phyloP scores from a whole-genome alignment of 2,113 vertebrate genomes.

The Chaetorhynchus papuensis region DNA sequence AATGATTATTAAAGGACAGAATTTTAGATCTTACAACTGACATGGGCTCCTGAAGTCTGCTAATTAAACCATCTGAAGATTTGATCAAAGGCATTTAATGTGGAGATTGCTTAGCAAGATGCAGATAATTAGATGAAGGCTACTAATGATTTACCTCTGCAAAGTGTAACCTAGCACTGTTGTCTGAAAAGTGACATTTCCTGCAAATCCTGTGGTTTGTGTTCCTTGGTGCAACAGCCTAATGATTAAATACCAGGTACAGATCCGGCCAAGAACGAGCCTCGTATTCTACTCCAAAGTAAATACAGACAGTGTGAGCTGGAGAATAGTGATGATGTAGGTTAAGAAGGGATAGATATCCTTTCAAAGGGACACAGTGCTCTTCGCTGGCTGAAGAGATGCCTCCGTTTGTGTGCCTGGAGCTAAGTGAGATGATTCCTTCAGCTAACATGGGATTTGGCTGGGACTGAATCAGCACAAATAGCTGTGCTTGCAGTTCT shows the following conservation, averaged over 20 bases:
- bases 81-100: constrained; percentile 33
- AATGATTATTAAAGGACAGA: not conserved
- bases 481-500: not conserved
- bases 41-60: constrained; percentile 1
- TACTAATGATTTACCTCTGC: constrained; percentile 23
- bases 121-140: constrained; percentile 36
- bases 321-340: not conserved
- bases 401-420: not conserved
- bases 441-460: not conserved
- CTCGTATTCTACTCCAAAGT: not conserved
- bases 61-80: constrained; percentile 23
- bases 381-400: not conserved
- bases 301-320: not conserved
- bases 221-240: not conserved
- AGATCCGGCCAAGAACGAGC: not conserved
- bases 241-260: not conserved
- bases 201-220: not conserved
- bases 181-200: not conserved
- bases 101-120: constrained; percentile 16
- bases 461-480: not conserved
- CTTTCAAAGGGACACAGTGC: not conserved
- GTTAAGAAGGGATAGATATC: not conserved
- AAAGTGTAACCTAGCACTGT: not conserved
- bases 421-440: not conserved
- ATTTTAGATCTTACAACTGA: not conserved